Conservation (phyloP, 2,888 invertebrate genomes). For the Chesias legatella region DNA sequence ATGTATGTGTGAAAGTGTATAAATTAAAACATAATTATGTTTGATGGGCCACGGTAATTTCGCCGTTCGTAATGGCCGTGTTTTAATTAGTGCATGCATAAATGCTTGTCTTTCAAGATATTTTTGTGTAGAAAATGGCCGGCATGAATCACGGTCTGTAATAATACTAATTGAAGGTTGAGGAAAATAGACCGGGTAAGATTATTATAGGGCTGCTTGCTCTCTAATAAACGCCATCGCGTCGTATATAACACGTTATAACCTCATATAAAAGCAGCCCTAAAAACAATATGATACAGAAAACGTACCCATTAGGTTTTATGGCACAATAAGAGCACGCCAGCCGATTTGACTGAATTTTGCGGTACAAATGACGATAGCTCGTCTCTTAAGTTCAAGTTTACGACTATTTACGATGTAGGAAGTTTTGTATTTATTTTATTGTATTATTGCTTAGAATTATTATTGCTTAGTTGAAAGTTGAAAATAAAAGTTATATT, state of each 20-base stretch:
- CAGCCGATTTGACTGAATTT: conserved; percentile 35
- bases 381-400: conserved; percentile 22
- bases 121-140: conserved; percentile 13
- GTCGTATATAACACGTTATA: conserved; percentile 36
- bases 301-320: conserved; percentile 52
- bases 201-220: conserved; percentile 17
- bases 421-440: conserved; percentile 17
- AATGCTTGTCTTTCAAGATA: conserved; percentile 20
- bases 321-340: conserved; percentile 42
- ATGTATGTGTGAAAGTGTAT: conserved; percentile 33
- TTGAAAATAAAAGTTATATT: too few relatives aligned
- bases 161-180: not conserved
- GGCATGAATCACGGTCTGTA: conserved; percentile 2
- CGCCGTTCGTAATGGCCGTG: conserved; percentile 22
- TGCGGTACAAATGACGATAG: conserved; percentile 34
- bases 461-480: too few relatives aligned
- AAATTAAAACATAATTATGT: conserved; percentile 33
- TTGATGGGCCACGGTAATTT: conserved; percentile 29
- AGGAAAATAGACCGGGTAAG: conserved; percentile 5
- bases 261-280: conserved; percentile 33
- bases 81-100: conserved; percentile 27
- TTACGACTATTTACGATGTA: too few relatives aligned
- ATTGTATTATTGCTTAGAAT: conserved; percentile 3
- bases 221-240: conserved; percentile 26
- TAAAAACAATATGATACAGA: conserved; percentile 55